Evolutionary conservation across 2,888 invertebrate species (phyloP).

Genomic region (Volucella inanis): DNA sequence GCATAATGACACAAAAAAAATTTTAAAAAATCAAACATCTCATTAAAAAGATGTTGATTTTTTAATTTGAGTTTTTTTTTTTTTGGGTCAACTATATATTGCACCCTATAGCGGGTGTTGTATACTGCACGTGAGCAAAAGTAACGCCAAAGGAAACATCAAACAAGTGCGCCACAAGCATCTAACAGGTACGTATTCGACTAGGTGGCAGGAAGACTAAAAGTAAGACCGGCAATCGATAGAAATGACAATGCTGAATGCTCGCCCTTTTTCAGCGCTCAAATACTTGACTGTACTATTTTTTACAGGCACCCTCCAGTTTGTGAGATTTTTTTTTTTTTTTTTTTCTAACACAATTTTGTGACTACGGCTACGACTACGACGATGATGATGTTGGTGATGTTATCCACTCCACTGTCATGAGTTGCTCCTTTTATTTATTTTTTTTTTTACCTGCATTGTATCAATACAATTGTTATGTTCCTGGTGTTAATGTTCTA

Average conservation of each 20-base stretch:
- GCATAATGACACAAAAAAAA: no score
- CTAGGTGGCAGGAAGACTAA: slow-evolving; percentile 54
- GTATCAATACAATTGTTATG: slow-evolving; percentile 18
- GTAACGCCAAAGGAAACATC: slow-evolving; percentile 47
- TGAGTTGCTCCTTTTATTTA: slow-evolving; percentile 28
- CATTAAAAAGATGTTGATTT: no score
- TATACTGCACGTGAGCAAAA: slow-evolving; percentile 37
- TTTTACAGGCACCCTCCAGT: slow-evolving; percentile 16
- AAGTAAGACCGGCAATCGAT: slow-evolving; percentile 63
- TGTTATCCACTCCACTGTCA: slow-evolving; percentile 56
- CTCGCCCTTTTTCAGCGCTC: slow-evolving; percentile 18
- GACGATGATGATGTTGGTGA: slow-evolving; percentile 38
- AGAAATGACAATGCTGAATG: slow-evolving; percentile 27
- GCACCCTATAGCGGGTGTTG: slow-evolving; percentile 34
- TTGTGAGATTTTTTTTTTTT: slow-evolving; percentile 16
- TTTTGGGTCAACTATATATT: not conserved
- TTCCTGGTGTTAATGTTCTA: slow-evolving; percentile 57
- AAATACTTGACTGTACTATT: slow-evolving; percentile 37
- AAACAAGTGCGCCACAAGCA: slow-evolving; percentile 59
- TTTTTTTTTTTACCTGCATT: not conserved
- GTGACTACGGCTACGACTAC: slow-evolving; percentile 3
- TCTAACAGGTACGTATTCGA: slow-evolving; percentile 37
- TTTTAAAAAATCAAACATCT: not conserved
- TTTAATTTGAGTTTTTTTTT: not conserved
- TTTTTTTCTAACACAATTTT: slow-evolving; percentile 33